Evolutionary conservation across 2,888 invertebrate genomes (phyloP).

Genomic region (Monochamus alternatus): DNA sequence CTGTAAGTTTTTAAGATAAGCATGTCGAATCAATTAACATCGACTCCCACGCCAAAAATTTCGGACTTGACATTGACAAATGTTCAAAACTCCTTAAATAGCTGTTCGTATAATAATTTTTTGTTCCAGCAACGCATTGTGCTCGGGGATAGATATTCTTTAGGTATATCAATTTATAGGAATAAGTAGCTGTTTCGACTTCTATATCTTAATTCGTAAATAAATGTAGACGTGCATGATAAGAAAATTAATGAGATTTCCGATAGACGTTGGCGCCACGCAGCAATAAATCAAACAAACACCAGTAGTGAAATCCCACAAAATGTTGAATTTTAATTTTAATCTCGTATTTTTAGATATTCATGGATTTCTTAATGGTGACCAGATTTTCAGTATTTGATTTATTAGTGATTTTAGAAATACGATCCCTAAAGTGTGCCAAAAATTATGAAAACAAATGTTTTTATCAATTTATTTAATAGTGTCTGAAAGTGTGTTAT

Average conservation of each 20-base stretch:
- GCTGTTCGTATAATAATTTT: neutral
- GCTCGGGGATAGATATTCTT: neutral
- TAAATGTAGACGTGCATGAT: neutral
- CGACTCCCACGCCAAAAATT: neutral
- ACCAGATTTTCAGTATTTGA: too few species aligned
- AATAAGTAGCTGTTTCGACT: neutral
- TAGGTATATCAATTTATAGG: neutral
- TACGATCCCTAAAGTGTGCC: too few species aligned
- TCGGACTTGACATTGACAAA: neutral
- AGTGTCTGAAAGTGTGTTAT: too few species aligned
- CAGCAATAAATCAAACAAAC: neutral
- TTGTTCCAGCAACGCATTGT: neutral
- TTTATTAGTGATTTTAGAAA: too few species aligned
- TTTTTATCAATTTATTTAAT: too few species aligned
- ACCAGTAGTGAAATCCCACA: too few species aligned
- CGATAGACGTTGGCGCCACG: neutral
- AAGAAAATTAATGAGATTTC: constrained; percentile 6
- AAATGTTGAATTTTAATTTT: too few species aligned
- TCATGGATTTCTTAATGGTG: too few species aligned
- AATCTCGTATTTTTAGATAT: too few species aligned
- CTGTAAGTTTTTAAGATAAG: neutral
- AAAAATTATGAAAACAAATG: too few species aligned
- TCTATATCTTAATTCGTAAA: neutral
- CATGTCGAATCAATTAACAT: constrained; percentile 6
- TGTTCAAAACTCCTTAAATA: neutral